phyloP scores from a whole-genome alignment of 1,140 invertebrate species.

The Drosophila novamexicana region DNA sequence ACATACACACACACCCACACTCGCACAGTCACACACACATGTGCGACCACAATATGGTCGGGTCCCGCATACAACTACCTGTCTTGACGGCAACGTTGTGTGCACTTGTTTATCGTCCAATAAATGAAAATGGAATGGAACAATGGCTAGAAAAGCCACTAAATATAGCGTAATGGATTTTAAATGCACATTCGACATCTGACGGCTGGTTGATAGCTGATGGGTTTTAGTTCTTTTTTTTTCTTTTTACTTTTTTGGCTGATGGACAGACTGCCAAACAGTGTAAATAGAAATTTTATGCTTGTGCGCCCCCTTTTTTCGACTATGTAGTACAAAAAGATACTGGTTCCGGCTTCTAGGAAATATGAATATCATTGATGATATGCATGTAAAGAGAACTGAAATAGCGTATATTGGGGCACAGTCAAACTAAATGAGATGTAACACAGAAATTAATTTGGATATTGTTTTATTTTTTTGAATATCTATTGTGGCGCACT shows the following conservation, averaged over 20 bases:
- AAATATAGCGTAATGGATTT: conserved; percentile 68
- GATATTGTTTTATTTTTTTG: conserved; percentile 9
- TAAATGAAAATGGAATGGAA: conserved; percentile 57
- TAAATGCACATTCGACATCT: conserved; percentile 61
- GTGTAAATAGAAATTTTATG: conserved; percentile 51
- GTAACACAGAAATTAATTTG: conserved; percentile 12
- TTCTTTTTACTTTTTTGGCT: conserved; percentile 28
- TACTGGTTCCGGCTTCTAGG: not conserved
- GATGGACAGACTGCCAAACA: conserved; percentile 47
- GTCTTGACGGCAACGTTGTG: conserved; percentile 44
- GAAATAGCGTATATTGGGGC: conserved; percentile 9
- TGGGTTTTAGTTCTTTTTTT: conserved; percentile 29
- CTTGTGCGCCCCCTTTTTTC: conserved; percentile 24
- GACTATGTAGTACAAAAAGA: conserved; percentile 14
- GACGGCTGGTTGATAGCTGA: conserved; percentile 51
- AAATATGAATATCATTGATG: conserved; percentile 20
- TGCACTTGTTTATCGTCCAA: conserved; percentile 59
- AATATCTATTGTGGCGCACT: conserved; percentile 11
- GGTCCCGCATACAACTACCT: conserved; percentile 30
- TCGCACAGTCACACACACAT: not conserved
- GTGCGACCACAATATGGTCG: conserved; percentile 10
- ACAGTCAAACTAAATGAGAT: conserved; percentile 17
- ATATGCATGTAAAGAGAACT: conserved; percentile 30
- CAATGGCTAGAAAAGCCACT: conserved; percentile 56
- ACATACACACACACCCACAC: conserved; percentile 7